Evolutionary conservation across 2,797 vertebrate genomes (phyloP), one percentile per base, ranked within the genome.

Genomic region (Menidia menidia): DNA sequence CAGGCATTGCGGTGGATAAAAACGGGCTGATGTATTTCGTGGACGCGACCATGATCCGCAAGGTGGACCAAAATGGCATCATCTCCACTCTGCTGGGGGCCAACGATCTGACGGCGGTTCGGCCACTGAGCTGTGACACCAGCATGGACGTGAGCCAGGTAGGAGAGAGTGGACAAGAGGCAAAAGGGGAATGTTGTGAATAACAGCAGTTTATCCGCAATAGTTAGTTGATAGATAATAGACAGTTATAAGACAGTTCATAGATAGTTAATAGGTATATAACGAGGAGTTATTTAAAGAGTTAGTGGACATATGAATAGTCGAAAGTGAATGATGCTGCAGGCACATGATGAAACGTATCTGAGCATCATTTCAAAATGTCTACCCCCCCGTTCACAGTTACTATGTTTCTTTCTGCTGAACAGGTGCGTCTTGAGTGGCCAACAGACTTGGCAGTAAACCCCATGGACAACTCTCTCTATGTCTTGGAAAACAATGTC

Each of bases 111-210:
- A 94, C 92, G 8, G 86, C 94, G 18, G 87, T 94, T 9, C 83
- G 94, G 48, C 94, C 97, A 0, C 94, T 99, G 91, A 99, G 97
- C 94, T 99, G 97, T 60, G 97, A 98, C 89, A 95, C 97, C 83
- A 98, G 97, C 94, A 98, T 99, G 97, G 97, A 99, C 42, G 96
- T 98, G 83, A 96, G 96, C 91, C 97, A 99, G 97, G 97, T 99
- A 93, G 52, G 60, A 68, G 62, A 66, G 61, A 66, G 75, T 35
- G 73, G 47, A 6, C 51, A 45, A 33, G 65, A 76, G 75, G 57
- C 45, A 8, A 61, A 56, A 55, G 75, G 64, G 53, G 78, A 2
- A 71, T 25, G 71, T 76, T 43, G 68, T 84, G 88, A 90, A 39
- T 39, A 10, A 39, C 10, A n/a, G n/a, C n/a, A n/a, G n/a, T n/a